These are phyloP conservation scores for Phrixothrix hirtus DNA, from an alignment of 2,888 invertebrate species.

Conservation along the genomic window DNA sequence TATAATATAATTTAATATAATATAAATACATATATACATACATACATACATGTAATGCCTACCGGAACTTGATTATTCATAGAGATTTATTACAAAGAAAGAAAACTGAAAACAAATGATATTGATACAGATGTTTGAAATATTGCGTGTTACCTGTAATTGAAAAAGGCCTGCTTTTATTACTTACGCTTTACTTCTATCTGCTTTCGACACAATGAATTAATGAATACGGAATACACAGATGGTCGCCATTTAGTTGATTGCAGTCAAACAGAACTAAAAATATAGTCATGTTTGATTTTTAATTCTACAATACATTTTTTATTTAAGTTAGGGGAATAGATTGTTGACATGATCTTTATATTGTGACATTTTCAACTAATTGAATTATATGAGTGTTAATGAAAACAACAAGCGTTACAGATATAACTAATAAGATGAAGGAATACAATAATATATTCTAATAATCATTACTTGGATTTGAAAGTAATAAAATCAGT, in stretches of 20 bases:
- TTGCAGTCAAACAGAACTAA: neutral
- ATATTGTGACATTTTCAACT: too few relatives aligned
- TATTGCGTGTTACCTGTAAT: conserved; percentile 22
- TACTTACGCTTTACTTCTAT: conserved; percentile 2
- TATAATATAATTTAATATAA: too few relatives aligned
- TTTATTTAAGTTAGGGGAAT: neutral
- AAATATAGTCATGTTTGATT: neutral
- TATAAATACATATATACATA: conserved; percentile 14
- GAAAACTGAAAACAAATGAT: conserved; percentile 22
- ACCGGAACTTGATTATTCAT: conserved; percentile 28
- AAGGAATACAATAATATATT: too few relatives aligned
- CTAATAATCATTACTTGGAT: too few relatives aligned
- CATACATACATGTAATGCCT: too few relatives aligned
- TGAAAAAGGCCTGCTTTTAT: conserved; percentile 7
- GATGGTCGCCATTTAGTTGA: conserved; percentile 4
- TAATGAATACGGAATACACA: conserved; percentile 2
- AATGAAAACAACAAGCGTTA: too few relatives aligned
- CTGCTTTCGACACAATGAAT: neutral
- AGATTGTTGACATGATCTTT: neutral
- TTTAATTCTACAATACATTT: neutral
- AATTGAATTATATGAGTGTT: too few relatives aligned
- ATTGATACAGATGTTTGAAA: conserved; percentile 19
- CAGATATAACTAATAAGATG: too few relatives aligned
- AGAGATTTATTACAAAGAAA: conserved; percentile 27
- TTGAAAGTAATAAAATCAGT: too few relatives aligned